phyloP scores from a whole-genome alignment of 2,888 invertebrate species.

The Platynereis dumerilii region DNA sequence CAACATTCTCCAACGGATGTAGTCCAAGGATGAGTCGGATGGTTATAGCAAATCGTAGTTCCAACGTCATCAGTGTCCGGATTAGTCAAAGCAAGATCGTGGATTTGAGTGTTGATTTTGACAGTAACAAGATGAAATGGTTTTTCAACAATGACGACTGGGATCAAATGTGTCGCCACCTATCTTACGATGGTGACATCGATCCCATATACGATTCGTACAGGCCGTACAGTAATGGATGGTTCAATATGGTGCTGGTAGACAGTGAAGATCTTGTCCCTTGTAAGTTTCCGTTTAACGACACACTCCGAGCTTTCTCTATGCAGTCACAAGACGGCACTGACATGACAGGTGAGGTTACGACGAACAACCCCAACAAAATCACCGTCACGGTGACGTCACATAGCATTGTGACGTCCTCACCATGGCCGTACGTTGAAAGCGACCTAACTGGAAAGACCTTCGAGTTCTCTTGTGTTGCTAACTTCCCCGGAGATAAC shows the following conservation, averaged over 20 bases:
- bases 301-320: not conserved
- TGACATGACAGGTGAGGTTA: not conserved
- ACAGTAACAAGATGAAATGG: not conserved
- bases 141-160: not conserved
- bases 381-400: not conserved
- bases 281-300: constrained; percentile 1
- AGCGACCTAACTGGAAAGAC: not conserved
- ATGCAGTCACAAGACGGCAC: not conserved
- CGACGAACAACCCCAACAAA: not conserved
- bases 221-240: not conserved
- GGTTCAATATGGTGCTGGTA: not conserved
- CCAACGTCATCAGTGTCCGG: not conserved
- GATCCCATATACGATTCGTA: constrained; percentile 2
- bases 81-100: constrained; percentile 5
- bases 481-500: not conserved
- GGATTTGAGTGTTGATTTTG: not conserved
- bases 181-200: not conserved
- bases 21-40: not conserved
- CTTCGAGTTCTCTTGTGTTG: not conserved
- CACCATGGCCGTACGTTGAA: not conserved
- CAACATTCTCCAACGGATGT: not conserved
- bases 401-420: too few relatives aligned
- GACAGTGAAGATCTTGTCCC: not conserved
- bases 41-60: constrained; percentile 1
- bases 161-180: not conserved